Percentiles rank a stretch among this genome's conserved stretches.
phyloP scores from a whole-genome alignment of 2,888 invertebrate species.

The Sycophila texana region DNA sequence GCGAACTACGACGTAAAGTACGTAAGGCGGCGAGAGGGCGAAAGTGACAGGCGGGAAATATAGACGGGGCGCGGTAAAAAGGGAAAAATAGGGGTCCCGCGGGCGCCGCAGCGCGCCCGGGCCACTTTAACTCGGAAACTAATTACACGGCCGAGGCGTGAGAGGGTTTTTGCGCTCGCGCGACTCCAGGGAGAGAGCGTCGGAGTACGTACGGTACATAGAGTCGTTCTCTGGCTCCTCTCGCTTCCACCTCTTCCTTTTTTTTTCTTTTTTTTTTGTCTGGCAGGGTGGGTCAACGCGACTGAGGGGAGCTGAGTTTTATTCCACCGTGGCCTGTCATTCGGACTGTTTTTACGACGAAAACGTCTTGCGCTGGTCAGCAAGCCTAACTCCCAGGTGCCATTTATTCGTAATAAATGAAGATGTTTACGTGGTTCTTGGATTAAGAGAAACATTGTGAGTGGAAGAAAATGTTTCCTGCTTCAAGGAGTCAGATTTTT shows the following conservation, averaged over 20 bases:
- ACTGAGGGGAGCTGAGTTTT: too few relatives aligned
- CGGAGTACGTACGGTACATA: neutral
- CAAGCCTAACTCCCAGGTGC: too few relatives aligned
- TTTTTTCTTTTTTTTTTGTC: slow-evolving; percentile 6
- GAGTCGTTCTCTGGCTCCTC: neutral
- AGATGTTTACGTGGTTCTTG: neutral
- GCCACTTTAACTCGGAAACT: slow-evolving; percentile 71
- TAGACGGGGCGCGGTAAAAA: slow-evolving; percentile 23
- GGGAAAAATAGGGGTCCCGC: slow-evolving; percentile 48
- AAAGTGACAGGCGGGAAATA: slow-evolving; percentile 33
- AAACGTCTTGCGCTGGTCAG: too few relatives aligned
- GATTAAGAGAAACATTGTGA: neutral
- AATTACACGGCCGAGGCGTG: slow-evolving; percentile 68
- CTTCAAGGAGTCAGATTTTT: too few relatives aligned
- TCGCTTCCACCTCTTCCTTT: neutral
- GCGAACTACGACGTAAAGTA: slow-evolving; percentile 5
- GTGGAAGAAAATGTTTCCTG: too few relatives aligned
- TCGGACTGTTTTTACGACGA: neutral
- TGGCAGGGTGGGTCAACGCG: neutral
- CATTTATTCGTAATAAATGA: neutral
- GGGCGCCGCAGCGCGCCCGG: slow-evolving; percentile 42
- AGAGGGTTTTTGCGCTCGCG: slow-evolving; percentile 66
- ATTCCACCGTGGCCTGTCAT: neutral
- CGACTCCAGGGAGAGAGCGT: slow-evolving; percentile 4
- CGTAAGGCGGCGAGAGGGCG: neutral